phyloP scores from a whole-genome alignment of 2,797 vertebrate genomes.

The Esox masquinongy region DNA sequence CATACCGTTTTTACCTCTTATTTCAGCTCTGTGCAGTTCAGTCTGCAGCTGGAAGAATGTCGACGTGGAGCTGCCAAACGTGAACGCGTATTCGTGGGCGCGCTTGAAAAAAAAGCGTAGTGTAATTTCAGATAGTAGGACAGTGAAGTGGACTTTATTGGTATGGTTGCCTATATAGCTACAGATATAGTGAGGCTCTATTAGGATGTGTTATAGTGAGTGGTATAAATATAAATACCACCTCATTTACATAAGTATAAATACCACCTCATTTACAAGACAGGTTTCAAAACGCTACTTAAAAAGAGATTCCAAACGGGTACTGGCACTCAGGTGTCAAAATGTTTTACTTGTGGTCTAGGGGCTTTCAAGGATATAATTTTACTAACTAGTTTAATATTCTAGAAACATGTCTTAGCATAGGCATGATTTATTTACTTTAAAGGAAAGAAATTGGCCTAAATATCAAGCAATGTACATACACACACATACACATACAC shows the following conservation, averaged over 20 bases:
- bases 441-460: not conserved
- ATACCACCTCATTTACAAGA: slow-evolving; percentile 38
- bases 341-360: slow-evolving; percentile 18
- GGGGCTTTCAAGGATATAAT: not conserved
- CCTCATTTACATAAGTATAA: slow-evolving; percentile 41
- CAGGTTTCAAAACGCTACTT: slow-evolving; percentile 47
- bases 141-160: slow-evolving; percentile 58
- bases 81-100: slow-evolving; percentile 81
- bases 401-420: not conserved
- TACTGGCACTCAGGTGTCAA: slow-evolving; percentile 44
- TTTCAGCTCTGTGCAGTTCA: slow-evolving; percentile 68
- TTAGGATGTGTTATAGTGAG: slow-evolving; percentile 58
- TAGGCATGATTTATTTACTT: not conserved
- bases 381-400: not conserved
- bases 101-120: slow-evolving; percentile 68
- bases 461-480: not conserved
- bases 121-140: slow-evolving; percentile 69
- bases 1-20: slow-evolving; percentile 65
- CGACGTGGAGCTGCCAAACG: slow-evolving; percentile 90
- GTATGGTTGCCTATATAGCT: slow-evolving; percentile 36
- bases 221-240: slow-evolving; percentile 21
- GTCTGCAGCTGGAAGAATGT: slow-evolving; percentile 87
- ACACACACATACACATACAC: too few species aligned
- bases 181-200: slow-evolving; percentile 54
- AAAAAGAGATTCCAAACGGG: slow-evolving; percentile 34